Base-by-base conservation (phyloP, 2,888 invertebrate species). In the Mystacides longicornis region DNA sequence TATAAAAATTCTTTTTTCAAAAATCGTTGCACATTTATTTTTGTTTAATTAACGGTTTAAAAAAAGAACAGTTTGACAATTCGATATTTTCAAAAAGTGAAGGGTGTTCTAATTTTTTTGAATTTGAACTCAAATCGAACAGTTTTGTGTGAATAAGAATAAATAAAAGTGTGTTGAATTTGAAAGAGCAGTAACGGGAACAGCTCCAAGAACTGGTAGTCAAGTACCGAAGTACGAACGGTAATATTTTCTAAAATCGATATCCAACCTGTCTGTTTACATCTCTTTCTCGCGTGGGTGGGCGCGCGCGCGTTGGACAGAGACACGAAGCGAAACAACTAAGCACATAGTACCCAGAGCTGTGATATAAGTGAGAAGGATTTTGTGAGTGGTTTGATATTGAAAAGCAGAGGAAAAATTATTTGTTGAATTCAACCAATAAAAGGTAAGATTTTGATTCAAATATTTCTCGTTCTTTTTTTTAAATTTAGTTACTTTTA, bases 241-340 rank as follows among this genome's bases (percentile, higher is more conserved):
- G 53, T 56, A 53, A n/a, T n/a, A n/a, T n/a, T n/a, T 42, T 47
- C 33, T 14, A 56, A 56, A 56, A 56, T 56, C 56, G 56, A 56
- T 56, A 56, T 56, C 43, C 42, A 45, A 20, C 56, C 31, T 42
- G 56, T 52, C 49, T 53, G 52, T 49, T 45, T 48, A 18, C 23
- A 23, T 49, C 56, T 48, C 46, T 56, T 18, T 52, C 50, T 49
- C 56, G 52, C 33, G 56, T 53, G 56, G 50, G 56, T 23, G 50
- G 46, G 31, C 52, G 52, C 52, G 47, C 49, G 52, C 51, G 52
- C 46, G 56, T 43, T 18, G 46, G 52, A 56, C 49, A 16, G 52
- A 49, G 56, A 56, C 49, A 31, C 51, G 46, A 22, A n/a, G n/a
- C n/a, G n/a, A n/a, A n/a, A 42, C 46, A 56, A 21, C 31, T 50